phyloP scores from a whole-genome alignment of 2,888 invertebrate species.

The Lomographa bimaculata region DNA sequence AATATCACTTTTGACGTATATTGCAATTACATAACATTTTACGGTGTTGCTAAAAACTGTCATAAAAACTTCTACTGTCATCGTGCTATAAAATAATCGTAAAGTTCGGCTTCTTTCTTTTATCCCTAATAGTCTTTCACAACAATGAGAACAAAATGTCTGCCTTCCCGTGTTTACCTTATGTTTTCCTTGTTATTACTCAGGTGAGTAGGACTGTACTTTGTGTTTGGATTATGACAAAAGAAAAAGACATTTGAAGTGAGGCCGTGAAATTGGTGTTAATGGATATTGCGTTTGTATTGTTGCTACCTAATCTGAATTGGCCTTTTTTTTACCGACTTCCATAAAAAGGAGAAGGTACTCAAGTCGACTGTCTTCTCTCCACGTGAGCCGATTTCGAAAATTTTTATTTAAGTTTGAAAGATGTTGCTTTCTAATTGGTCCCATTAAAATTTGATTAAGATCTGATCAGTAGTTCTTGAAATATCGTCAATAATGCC shows the following conservation, averaged over 20 bases:
- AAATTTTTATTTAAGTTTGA: too few relatives aligned
- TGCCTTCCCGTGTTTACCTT: constrained; percentile 17
- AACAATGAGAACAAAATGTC: constrained; percentile 36
- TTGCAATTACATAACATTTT: constrained; percentile 52
- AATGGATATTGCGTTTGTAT: not conserved
- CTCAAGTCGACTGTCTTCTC: too few relatives aligned
- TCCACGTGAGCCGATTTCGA: too few relatives aligned
- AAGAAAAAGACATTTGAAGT: constrained; percentile 2
- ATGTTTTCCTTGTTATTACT: constrained; percentile 13
- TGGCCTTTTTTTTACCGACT: too few relatives aligned
- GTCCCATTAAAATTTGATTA: too few relatives aligned
- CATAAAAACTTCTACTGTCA: constrained; percentile 60
- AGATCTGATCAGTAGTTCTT: too few relatives aligned
- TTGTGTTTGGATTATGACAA: constrained; percentile 2
- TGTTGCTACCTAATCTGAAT: too few relatives aligned
- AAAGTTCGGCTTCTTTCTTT: constrained; percentile 54
- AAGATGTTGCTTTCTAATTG: too few relatives aligned
- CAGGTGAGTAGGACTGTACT: constrained; percentile 10
- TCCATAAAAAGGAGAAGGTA: too few relatives aligned
- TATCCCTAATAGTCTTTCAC: constrained; percentile 49
- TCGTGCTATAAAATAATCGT: constrained; percentile 58
- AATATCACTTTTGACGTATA: constrained; percentile 38
- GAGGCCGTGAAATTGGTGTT: not conserved
- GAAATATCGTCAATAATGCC: too few relatives aligned
- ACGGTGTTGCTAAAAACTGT: constrained; percentile 54